Evolutionary conservation across 2,888 invertebrate species (phyloP), one percentile per base, ranked within the genome.

Genomic region (Campoplex nolae): DNA sequence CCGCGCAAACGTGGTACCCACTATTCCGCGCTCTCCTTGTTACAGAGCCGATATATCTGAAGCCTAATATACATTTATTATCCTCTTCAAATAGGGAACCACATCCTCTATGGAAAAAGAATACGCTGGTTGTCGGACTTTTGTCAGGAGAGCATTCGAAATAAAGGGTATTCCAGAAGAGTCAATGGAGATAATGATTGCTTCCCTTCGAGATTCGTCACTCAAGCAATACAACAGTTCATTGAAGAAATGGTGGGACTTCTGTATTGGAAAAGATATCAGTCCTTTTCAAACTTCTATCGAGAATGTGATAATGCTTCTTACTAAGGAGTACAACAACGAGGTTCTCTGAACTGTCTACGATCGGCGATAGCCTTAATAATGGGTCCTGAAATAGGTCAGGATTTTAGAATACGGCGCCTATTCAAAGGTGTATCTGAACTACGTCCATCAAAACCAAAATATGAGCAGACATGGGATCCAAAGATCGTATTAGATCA

Each of bases 401-500:
- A 85, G 32, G 82, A 89, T 80, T 35, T 56, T 0, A 71, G 77
- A 32, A 74, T 90, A 8, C 89, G 87, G 79, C 42, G 88, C 16
- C 88, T 90, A 65, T 84, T 91, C 13, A 90, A 89, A 78, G 90
- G 90, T 16, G 75, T 89, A 18, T 86, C 77, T 18, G 91, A 90
- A 62, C 23, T 88, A 1, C 89, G 88, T 76, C 90, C 90, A 1
- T 71, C 89, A 3, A 78, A 16, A 18, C 89, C 90, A 0, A 91
- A 89, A 84, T 91, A 91, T 84, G 87, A 88, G 2, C 54, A 62
- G 6, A 90, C 88, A 38, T 38, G 38, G 38, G 38, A 38, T 6
- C 38, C 38, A 38, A 38, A 38, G 6, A 38, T 38, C 6, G 89
- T 91, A 13, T 82, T 92, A 35, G 80, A 90, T n/a, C 89, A 88